These are phyloP conservation scores for Ageneiosus marmoratus DNA, from an alignment of 2,113 vertebrate species.

Conservation along the genomic window DNA sequence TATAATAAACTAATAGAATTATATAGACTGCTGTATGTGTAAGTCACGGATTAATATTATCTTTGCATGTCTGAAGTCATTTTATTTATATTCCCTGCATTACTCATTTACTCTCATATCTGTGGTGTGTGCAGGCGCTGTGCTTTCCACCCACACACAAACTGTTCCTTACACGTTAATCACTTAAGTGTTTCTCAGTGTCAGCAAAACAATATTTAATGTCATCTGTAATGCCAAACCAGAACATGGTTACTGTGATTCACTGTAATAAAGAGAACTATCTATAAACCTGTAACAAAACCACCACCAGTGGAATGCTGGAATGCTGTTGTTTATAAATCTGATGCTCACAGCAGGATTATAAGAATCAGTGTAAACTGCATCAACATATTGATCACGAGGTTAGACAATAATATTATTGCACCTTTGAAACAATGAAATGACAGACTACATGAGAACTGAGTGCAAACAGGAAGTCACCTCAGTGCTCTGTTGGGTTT, in stretches of 20 bases:
- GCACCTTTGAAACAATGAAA: background rate
- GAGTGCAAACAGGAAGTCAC: too few species aligned
- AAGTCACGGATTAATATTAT: background rate
- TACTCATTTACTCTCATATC: background rate
- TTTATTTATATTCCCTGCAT: background rate
- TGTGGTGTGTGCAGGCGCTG: too few species aligned
- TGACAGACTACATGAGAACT: background rate
- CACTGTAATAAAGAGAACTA: background rate
- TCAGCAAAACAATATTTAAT: constrained; percentile 13
- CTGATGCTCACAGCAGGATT: too few species aligned
- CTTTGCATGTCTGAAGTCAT: background rate
- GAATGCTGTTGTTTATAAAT: too few species aligned
- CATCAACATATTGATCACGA: too few species aligned
- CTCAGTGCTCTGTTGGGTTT: too few species aligned
- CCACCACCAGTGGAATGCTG: background rate
- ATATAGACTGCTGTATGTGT: background rate
- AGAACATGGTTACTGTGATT: background rate
- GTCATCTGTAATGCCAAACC: background rate
- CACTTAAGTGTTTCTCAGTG: background rate
- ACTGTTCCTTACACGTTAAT: constrained; percentile 7
- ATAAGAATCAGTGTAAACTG: too few species aligned
- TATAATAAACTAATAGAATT: background rate
- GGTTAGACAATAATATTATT: background rate
- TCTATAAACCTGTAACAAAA: background rate
- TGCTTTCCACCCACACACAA: background rate